Evolutionary conservation across 2,797 vertebrate genomes (phyloP).

Genomic region (Zonotrichia albicollis): DNA sequence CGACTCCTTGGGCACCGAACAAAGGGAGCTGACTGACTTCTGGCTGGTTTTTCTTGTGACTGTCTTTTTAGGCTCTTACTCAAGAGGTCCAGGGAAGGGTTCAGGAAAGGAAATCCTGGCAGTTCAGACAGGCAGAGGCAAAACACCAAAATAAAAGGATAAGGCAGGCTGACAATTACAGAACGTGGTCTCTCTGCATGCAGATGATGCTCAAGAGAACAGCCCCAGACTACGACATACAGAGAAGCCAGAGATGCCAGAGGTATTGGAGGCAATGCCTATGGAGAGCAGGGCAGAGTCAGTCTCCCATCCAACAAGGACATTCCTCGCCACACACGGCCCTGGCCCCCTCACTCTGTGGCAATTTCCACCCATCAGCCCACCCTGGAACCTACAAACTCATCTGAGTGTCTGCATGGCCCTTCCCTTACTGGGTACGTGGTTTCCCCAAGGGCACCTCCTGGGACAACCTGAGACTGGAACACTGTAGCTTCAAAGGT

Average conservation of each 20-base stretch:
- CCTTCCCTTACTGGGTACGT: accelerated
- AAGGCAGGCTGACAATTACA: slow-evolving; percentile 49
- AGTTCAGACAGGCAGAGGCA: slow-evolving; percentile 63
- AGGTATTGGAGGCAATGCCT: slow-evolving; percentile 26
- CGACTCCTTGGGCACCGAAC: neutral
- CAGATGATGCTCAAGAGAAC: slow-evolving; percentile 77
- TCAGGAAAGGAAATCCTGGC: slow-evolving; percentile 59
- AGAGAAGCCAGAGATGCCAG: slow-evolving; percentile 72
- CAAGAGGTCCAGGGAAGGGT: slow-evolving; percentile 24
- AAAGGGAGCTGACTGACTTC: slow-evolving; percentile 25
- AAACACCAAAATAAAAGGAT: slow-evolving; percentile 57
- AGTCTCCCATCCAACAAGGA: slow-evolving; percentile 26
- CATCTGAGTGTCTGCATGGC: neutral
- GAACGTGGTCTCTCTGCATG: slow-evolving; percentile 65
- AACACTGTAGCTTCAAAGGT: neutral
- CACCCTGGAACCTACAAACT: neutral
- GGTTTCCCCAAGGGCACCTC: neutral
- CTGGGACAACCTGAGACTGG: neutral
- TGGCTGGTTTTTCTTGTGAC: neutral
- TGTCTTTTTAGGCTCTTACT: slow-evolving; percentile 18
- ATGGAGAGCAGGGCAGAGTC: slow-evolving; percentile 42
- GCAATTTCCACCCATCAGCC: neutral
- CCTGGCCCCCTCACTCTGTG: neutral
- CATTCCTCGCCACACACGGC: neutral
- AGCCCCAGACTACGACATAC: slow-evolving; percentile 78